These are phyloP conservation scores for Andrena flavipes DNA, from an alignment of 2,888 invertebrate species.

Conservation along the genomic window DNA sequence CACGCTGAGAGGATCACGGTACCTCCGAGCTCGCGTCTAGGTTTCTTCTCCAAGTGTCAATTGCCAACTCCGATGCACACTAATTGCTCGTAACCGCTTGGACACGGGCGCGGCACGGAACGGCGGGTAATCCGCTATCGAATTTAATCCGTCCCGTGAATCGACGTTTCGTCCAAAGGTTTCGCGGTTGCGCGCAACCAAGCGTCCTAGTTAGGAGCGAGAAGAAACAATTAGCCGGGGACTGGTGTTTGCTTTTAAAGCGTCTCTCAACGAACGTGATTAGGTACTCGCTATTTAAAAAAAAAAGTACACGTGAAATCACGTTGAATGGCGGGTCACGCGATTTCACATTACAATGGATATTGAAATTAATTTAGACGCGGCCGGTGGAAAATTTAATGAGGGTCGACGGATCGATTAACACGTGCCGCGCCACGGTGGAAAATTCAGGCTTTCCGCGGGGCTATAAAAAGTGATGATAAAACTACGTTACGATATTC, in stretches of 20 bases:
- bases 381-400: slow-evolving; percentile 11
- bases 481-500: too few species aligned
- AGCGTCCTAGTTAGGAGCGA: not conserved
- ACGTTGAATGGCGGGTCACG: not conserved
- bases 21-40: too few species aligned
- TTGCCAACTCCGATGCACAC: slow-evolving; percentile 50
- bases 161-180: not conserved
- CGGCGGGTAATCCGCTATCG: not conserved
- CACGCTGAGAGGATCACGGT: too few species aligned
- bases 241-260: not conserved
- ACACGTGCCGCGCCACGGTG: not conserved
- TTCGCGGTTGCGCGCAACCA: not conserved
- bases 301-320: not conserved
- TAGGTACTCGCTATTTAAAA: too few species aligned
- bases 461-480: too few species aligned
- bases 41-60: not conserved
- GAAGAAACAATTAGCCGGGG: not conserved
- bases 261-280: too few species aligned
- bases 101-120: not conserved
- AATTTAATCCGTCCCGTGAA: not conserved
- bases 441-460: not conserved
- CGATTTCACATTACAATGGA: slow-evolving; percentile 3
- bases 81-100: slow-evolving; percentile 41
- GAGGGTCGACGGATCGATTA: not conserved
- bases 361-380: not conserved